Evolutionary conservation across 1,140 invertebrate genomes (phyloP).

Genomic region (Cecropterus lyciades): DNA sequence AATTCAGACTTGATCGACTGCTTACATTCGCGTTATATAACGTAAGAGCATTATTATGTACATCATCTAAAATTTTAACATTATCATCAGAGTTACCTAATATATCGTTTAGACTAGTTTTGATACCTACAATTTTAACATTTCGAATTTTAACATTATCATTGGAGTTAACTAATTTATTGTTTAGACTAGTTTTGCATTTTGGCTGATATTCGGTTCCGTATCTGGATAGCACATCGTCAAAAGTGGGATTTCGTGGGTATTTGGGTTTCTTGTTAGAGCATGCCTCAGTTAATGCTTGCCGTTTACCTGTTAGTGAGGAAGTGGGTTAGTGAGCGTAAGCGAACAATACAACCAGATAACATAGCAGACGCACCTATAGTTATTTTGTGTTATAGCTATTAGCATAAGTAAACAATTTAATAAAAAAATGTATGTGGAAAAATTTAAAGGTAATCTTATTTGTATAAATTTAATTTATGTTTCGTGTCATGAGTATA

Average conservation of each 20-base stretch:
- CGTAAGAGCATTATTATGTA: constrained; percentile 30
- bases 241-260: constrained; percentile 59
- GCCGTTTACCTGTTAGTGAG: constrained; percentile 52
- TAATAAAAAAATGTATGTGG: too few species aligned
- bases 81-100: constrained; percentile 36
- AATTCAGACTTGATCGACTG: constrained; percentile 63
- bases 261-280: constrained; percentile 63
- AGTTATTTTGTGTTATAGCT: too few species aligned
- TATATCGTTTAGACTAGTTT: constrained; percentile 51
- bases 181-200: constrained; percentile 62
- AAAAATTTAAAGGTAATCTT: too few species aligned
- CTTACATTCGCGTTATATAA: constrained; percentile 47
- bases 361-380: too few species aligned
- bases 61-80: constrained; percentile 6
- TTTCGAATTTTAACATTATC: constrained; percentile 24
- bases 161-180: constrained; percentile 39
- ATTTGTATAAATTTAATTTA: too few species aligned
- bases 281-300: constrained; percentile 39
- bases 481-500: too few species aligned
- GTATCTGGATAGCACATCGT: constrained; percentile 53
- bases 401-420: too few species aligned
- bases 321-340: background rate
- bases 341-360: background rate
- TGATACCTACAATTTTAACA: background rate
- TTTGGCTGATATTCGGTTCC: constrained; percentile 56